Conservation (phyloP, 2,888 invertebrate genomes). For the Prosapia bicincta region DNA sequence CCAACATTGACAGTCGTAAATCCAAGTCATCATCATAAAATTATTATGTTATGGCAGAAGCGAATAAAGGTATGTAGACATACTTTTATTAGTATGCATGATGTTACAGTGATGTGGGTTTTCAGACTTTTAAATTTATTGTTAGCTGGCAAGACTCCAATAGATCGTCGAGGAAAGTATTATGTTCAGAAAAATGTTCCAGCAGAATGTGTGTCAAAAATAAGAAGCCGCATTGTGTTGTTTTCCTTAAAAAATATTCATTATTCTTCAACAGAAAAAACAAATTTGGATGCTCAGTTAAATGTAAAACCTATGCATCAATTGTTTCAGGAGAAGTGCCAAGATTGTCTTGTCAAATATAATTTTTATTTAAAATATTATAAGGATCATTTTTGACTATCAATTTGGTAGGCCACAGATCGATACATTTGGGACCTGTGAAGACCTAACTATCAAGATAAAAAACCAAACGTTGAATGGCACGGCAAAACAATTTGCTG, state of each 20-base stretch:
- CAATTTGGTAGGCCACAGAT: slow-evolving; percentile 2
- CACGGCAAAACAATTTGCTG: not conserved
- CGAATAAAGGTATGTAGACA: too few relatives aligned
- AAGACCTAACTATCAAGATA: not conserved
- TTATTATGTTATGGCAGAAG: too few relatives aligned
- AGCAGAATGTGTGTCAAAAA: too few relatives aligned
- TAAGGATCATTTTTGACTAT: not conserved
- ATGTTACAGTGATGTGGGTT: too few relatives aligned
- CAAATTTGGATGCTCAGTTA: not conserved
- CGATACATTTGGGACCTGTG: slow-evolving; percentile 2
- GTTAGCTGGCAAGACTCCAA: too few relatives aligned
- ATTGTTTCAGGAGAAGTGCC: not conserved
- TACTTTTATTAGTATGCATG: too few relatives aligned
- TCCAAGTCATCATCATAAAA: too few relatives aligned
- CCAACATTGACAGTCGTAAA: too few relatives aligned
- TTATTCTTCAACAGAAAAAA: slow-evolving; percentile 4
- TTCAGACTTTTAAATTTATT: too few relatives aligned
- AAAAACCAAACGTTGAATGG: slow-evolving; percentile 4
- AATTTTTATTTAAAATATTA: slow-evolving; percentile 34
- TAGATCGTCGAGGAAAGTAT: too few relatives aligned
- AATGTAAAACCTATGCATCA: not conserved
- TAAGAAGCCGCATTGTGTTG: not conserved
- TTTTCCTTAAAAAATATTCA: slow-evolving; percentile 6
- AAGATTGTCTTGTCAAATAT: slow-evolving; percentile 2
- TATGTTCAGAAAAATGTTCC: too few relatives aligned